Percentiles rank a stretch among this genome's conserved stretches.
phyloP scores from a whole-genome alignment of 2,888 invertebrate genomes.

The Ischnus inquisitorius region DNA sequence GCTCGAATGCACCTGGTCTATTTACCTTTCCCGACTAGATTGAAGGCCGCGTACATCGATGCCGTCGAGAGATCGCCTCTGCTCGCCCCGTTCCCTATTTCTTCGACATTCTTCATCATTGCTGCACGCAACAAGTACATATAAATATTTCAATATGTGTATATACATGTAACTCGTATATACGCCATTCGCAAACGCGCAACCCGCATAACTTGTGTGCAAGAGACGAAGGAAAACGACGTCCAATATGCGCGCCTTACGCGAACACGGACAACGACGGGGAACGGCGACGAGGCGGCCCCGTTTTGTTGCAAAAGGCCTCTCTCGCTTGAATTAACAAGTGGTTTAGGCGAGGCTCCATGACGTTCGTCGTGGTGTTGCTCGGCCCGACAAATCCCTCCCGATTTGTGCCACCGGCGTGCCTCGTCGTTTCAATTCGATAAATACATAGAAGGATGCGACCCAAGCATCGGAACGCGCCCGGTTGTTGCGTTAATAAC shows the following conservation, averaged over 20 bases:
- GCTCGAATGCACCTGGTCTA: constrained; percentile 59
- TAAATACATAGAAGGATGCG: constrained; percentile 23
- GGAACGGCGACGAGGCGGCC: constrained; percentile 38
- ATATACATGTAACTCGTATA: not conserved
- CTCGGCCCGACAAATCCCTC: not conserved
- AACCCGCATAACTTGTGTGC: not conserved
- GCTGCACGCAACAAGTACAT: not conserved
- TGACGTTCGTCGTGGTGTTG: constrained; percentile 7
- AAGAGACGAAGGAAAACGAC: constrained; percentile 3
- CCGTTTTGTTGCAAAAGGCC: constrained; percentile 53
- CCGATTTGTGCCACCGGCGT: not conserved
- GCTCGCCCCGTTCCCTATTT: constrained; percentile 29
- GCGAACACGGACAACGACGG: constrained; percentile 19
- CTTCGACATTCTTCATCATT: constrained; percentile 33
- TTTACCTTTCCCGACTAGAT: constrained; percentile 64
- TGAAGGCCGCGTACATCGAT: constrained; percentile 57
- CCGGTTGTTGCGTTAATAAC: constrained; percentile 16
- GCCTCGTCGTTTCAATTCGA: not conserved
- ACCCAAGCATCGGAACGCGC: constrained; percentile 6
- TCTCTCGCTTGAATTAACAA: constrained; percentile 64
- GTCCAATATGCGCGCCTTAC: constrained; percentile 19
- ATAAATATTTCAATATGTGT: not conserved
- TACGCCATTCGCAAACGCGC: constrained; percentile 28
- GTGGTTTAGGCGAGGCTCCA: constrained; percentile 60
- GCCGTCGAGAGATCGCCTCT: constrained; percentile 43